Base-by-base conservation (phyloP, 1,140 invertebrate species). In the Whitmania pigra region DNA sequence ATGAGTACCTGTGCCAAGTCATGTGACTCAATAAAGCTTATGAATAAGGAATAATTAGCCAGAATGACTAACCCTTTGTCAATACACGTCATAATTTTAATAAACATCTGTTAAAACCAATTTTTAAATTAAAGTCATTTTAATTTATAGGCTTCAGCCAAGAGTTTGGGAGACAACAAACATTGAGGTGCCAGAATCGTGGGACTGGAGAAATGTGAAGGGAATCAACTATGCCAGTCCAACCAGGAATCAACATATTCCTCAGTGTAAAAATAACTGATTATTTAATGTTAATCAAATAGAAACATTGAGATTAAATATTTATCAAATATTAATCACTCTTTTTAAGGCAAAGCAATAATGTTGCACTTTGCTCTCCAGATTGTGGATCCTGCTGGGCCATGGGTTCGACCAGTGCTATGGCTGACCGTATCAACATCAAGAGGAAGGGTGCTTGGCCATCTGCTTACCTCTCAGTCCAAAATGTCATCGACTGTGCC, bases 371-470 rank as follows among this genome's bases (percentile, higher is more conserved):
- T 69, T 36, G 63, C 69, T 70, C 69, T 76, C 27, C 72, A 85
- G 83, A 85, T 73, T 85, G 84, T 79, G 84, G 84, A 22, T 85
- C 84, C 4, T 85, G 84, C 72, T 85, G 84, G 84, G 84, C 82
- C 11, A 82, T 83, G 78, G 83, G 83, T 40, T 78, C 79, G 7
- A 83, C 81, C 25, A 82, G 81, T 77, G 79, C 84, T 1, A 43
- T 85, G 63, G 84, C 84, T 63, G 84, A 85, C 75, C 76, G 84
- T 69, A 83, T 85, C 72, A 85, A 85, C 76, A 85, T 85, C 72
- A 79, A 79, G 71, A 75, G 84, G 55, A 81, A 81, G 68, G 82
- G 77, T 29, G 79, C 77, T 0, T 85, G 84, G 84, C 84, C 84
- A 6, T 76, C 78, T n/a, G 80, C 84, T 9, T 84, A 84, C 74